Evolutionary conservation across 1,140 invertebrate genomes (phyloP).

Genomic region (Dermatophagoides farinae): DNA sequence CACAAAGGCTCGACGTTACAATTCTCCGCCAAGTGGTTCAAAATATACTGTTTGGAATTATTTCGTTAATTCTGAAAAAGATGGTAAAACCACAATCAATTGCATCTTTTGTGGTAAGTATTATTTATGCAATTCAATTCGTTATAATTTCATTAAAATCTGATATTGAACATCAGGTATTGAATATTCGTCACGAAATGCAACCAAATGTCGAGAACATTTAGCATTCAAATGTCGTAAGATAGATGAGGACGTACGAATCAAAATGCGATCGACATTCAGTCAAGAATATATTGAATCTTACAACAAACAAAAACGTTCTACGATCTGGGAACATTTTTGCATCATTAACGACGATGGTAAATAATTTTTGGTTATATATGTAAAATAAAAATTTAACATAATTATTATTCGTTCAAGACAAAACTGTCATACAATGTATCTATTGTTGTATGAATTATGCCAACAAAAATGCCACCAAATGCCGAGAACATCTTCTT

Average conservation of each 20-base stretch:
- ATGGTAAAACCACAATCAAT: background rate
- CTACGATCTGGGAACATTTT: constrained; percentile 10
- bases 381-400: background rate
- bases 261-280: constrained; percentile 1
- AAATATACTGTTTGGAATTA: constrained; percentile 3
- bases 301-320: background rate
- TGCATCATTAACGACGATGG: background rate
- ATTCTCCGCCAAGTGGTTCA: background rate
- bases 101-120: constrained; percentile 4
- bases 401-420: background rate
- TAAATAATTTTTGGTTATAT: background rate
- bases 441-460: constrained; percentile 9
- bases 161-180: background rate
- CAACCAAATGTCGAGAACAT: constrained; percentile 12
- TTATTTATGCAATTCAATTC: background rate
- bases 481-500: constrained; percentile 8
- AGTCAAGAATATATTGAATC: background rate
- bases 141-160: background rate
- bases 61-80: background rate
- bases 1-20: background rate
- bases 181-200: constrained; percentile 3
- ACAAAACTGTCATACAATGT: constrained; percentile 4
- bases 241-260: background rate
- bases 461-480: constrained; percentile 9
- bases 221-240: constrained; percentile 6